These are phyloP conservation scores for Bufotes viridis DNA, from an alignment of 2,797 vertebrate species.

Conservation along the genomic window DNA sequence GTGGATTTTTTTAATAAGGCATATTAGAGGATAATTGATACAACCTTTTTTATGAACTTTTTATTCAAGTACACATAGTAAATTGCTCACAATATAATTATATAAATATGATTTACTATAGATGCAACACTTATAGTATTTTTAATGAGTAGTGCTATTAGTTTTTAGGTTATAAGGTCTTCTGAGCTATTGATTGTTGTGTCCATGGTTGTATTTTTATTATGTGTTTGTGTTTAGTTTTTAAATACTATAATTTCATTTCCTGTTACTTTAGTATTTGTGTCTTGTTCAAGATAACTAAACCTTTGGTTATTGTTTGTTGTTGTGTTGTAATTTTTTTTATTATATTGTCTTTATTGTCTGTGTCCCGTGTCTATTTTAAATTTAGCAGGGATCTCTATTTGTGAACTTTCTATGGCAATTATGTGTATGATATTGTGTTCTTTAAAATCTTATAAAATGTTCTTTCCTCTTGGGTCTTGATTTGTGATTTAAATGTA, in stretches of 20 bases:
- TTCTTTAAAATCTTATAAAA: conserved; percentile 36
- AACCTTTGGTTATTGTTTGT: background rate
- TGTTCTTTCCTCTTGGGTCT: conserved; percentile 27
- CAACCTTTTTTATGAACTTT: background rate
- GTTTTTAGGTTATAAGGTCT: background rate
- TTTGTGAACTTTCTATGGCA: conserved; percentile 6
- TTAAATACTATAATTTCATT: background rate
- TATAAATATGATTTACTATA: background rate
- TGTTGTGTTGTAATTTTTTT: background rate
- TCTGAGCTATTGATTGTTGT: background rate
- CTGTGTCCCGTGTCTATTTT: background rate
- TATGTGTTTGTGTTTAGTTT: background rate
- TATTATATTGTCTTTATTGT: background rate
- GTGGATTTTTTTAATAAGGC: background rate
- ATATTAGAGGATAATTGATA: background rate
- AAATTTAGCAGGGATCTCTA: background rate
- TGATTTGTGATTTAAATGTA: conserved; percentile 72
- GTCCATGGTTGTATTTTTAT: background rate
- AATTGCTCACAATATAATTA: background rate
- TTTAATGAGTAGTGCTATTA: background rate
- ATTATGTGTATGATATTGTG: background rate
- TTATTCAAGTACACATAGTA: background rate
- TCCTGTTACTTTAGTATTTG: background rate
- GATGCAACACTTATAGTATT: background rate
- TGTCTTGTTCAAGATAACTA: background rate